Base-by-base conservation (phyloP, 2,888 invertebrate genomes). In the Parasteatoda lunata region DNA sequence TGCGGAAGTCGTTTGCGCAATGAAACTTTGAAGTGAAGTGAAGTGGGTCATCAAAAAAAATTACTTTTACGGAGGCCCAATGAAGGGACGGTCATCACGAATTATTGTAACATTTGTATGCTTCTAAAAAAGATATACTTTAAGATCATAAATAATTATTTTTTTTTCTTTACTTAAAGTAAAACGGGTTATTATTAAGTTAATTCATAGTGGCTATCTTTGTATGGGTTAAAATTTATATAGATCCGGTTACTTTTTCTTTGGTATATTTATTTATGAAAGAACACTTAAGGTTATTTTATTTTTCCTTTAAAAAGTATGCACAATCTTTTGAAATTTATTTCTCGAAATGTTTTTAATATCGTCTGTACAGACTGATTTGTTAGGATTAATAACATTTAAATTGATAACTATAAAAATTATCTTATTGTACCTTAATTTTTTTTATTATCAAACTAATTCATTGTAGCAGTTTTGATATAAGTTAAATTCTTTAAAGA, bases 21-120 rank as follows among this genome's bases (percentile, higher is more conserved):
- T 30, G 79, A 79, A 79, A 51, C 48, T 47, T 13, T 48, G 82
- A 82, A 82, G 59, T 76, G 82, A 82, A 82, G 82, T 82, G 82
- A 82, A 82, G 51, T 82, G 69, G 82, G 82, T 82, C 82, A 76
- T 51, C 71, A 68, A 72, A 73, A 81, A 81, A 73, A 81, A 65
- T 75, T 51, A 65, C 73, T 69, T 76, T 64, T 54, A n/a, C 52
- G 59, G 51, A 76, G 75, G 82, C 75, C 82, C 82, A 69, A 82
- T 82, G 69, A 80, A 76, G 82, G 82, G 76, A 68, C 76, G 68
- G 82, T n/a, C 54, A 81, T 68, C 59, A 73, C 73, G 81, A 81
- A 68, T 68, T 69, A 66, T 48, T 65, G 65, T 75, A 68, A 69
- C 69, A 76, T 82, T 76, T 75, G 54, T 81, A 75, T 30, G 66